Percentiles rank a stretch among this genome's conserved stretches.
Conservation (phyloP, 2,888 invertebrate genomes). For the Litoditis marina region DNA sequence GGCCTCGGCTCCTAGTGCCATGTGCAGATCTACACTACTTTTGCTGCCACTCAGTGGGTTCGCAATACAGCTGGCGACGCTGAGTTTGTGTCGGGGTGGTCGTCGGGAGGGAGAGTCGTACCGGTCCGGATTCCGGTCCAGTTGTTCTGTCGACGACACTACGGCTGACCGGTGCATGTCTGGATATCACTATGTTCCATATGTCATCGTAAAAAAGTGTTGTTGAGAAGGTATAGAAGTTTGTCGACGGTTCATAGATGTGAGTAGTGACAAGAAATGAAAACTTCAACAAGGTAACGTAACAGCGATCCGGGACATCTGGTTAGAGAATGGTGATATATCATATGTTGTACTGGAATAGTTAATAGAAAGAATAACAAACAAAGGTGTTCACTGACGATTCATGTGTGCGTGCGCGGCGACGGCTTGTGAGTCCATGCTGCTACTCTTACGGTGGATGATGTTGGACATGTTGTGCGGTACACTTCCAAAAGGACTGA, state of each 20-base stretch:
- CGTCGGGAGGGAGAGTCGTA: constrained; percentile 15
- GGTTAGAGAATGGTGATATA: too few relatives aligned
- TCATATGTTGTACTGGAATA: too few relatives aligned
- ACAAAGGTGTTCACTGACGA: too few relatives aligned
- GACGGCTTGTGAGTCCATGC: constrained; percentile 58
- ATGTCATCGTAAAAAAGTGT: not conserved
- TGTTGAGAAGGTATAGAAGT: not conserved
- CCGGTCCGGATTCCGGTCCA: constrained; percentile 36
- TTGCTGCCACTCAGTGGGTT: constrained; percentile 38
- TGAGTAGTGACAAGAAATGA: not conserved
- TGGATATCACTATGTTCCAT: constrained; percentile 12
- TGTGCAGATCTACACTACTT: constrained; percentile 43
- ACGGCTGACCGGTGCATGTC: constrained; percentile 44
- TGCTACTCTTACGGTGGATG: constrained; percentile 55
- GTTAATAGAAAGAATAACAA: too few relatives aligned
- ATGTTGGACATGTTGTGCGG: constrained; percentile 12
- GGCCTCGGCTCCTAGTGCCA: constrained; percentile 25
- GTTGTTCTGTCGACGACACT: constrained; percentile 51
- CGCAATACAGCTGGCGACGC: constrained; percentile 38
- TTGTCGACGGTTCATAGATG: too few relatives aligned
- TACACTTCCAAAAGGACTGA: not conserved
- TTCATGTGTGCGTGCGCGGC: constrained; percentile 42
- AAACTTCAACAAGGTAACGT: too few relatives aligned
- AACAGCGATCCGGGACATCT: too few relatives aligned
- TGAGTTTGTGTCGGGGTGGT: constrained; percentile 35